Percentiles rank a stretch among this genome's conserved stretches.
These are phyloP conservation scores for Psittacula derbiana DNA, from an alignment of 2,797 vertebrate species.

Conservation along the genomic window DNA sequence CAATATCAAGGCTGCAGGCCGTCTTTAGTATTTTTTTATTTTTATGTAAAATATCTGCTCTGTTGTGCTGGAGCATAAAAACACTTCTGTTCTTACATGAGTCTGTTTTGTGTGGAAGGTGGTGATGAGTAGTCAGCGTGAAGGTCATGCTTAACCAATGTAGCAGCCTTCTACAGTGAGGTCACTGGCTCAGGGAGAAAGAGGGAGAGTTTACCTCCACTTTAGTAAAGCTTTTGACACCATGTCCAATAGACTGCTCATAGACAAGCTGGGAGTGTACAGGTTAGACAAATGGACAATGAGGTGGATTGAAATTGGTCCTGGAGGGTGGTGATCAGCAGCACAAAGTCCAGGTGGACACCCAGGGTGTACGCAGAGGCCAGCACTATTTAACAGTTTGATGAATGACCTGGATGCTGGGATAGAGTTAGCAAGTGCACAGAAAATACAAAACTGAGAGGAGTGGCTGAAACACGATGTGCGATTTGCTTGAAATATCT, in stretches of 20 bases:
- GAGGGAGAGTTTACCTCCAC: not conserved
- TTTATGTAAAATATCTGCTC: not conserved
- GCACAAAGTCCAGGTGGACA: not conserved
- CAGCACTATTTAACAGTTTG: not conserved
- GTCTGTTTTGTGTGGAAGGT: not conserved
- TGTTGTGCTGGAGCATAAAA: not conserved
- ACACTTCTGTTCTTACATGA: not conserved
- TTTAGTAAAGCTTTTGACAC: not conserved
- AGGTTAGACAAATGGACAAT: too few species aligned
- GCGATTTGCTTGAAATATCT: not conserved
- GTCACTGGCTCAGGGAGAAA: not conserved
- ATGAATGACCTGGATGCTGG: not conserved
- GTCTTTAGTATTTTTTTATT: not conserved
- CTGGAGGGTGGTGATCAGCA: not conserved
- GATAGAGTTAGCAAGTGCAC: not conserved
- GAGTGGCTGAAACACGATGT: not conserved
- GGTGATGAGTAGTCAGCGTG: not conserved
- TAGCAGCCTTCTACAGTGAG: not conserved
- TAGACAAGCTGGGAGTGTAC: not conserved
- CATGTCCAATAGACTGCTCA: fast-evolving
- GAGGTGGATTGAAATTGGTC: fast-evolving
- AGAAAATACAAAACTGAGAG: not conserved
- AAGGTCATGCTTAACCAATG: not conserved
- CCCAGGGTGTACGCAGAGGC: not conserved
- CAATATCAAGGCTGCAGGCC: not conserved